Evolutionary conservation across 2,888 invertebrate species (phyloP), one percentile per base, ranked within the genome.

Genomic region (Agrilus biguttatus): DNA sequence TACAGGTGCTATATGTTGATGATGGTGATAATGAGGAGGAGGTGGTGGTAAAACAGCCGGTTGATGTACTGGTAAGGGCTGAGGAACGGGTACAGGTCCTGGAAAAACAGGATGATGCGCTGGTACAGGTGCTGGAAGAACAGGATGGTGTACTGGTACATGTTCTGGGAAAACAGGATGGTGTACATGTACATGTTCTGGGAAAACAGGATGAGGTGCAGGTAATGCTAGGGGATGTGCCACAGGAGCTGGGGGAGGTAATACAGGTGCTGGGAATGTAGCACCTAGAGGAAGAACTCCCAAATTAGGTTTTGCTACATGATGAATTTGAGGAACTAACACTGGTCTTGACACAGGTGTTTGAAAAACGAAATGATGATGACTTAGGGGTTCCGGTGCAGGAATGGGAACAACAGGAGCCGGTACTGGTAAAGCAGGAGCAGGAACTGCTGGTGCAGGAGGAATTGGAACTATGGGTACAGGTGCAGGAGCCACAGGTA

Each of bases 211-310:
- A 41, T 37, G 33, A 14, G 33, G 39, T 12, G 39, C 43, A 21
- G 37, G 39, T n/a, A 43, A 19, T 3, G 33, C 14, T 14, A 36
- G 35, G 8, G 38, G 14, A 12, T n/a, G 17, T 14, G 17, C 36
- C n/a, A 17, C 14, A 12, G 49, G 47, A 4, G 51, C 46, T 13
- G 49, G 45, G 12, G 48, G 35, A 34, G 40, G 52, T 19, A 58
- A 43, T 37, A 58, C 51, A 7, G 55, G 57, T 17, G 53, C 46
- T 8, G 51, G 51, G 45, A 60, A 60, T 8, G 46, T 49, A 3
- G 57, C 50, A 10, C 59, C 60, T 10, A 60, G 45, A 6, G 59
- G 60, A 13, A 60, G 44, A 7, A 61, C 60, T 5, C 57, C 57
- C 33, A 60, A 47, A 38, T 59, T 52, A 5, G 61, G 60, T 41